Evolutionary conservation across 2,888 invertebrate species (phyloP), one percentile per base, ranked within the genome.

Genomic region (Cyclophora punctaria): DNA sequence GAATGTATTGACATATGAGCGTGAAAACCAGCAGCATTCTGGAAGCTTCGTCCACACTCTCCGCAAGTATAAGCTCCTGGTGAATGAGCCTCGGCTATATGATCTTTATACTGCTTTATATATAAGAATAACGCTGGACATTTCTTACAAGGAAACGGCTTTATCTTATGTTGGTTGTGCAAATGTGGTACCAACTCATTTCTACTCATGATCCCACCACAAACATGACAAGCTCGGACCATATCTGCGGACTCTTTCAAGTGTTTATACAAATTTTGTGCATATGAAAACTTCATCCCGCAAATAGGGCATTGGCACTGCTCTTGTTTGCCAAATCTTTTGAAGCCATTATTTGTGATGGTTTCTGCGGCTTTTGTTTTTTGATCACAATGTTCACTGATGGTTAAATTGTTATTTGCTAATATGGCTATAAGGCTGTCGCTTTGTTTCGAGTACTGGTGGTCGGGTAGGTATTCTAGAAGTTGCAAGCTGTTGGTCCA

Each of bases 1-100:
- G 63, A 53, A 46, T 86, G 86, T 0, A 83, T 62, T 0, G 77
- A 69, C 0, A 73, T 51, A 48, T 85, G 86, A 3, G 84, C 83
- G 6, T 73, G 62, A 40, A 71, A 80, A 0, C 78, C 83, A 0
- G 73, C 67, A 2, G 54, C 34, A 0, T 73, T 71, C 40, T 69
- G 64, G 49, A 85, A 86, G 7, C 60, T 77, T 0, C 75, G 69
- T 0, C 85, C 83, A 44, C 86, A 87, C 35, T 85, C 85, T 0
- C 78, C 78, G 56, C 86, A 86, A 0, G 71, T 75, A 41, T 72
- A 73, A 0, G 63, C 62, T 0, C 82, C 78, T 0, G 60, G 58
- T 0, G 67, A 51, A 51, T 86, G 86, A 0, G 73, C 75, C 47
- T 66, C 68, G 0, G 53, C 34, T 35, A 72, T 47, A 57, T 87